A percentile compares a stretch with the other conserved stretches of the same genome.
Conservation (phyloP, 2,113 vertebrate species). For the Phylloscopus trochilus region DNA sequence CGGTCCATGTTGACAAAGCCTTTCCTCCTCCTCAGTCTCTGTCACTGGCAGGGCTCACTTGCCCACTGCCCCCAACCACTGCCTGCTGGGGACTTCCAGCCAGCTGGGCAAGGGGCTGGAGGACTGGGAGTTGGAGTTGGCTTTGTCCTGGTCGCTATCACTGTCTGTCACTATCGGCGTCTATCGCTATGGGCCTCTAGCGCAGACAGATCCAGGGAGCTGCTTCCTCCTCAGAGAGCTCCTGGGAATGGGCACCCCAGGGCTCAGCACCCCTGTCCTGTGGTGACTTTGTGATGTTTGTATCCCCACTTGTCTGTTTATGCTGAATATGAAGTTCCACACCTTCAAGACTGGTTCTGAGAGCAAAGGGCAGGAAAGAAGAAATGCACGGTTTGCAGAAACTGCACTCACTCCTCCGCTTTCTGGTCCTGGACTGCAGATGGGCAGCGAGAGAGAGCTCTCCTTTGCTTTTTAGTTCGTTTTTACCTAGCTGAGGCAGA, state of each 20-base stretch:
- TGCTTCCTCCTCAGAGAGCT: neutral
- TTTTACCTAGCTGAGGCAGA: too few relatives aligned
- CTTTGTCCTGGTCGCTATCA: neutral
- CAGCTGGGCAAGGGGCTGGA: neutral
- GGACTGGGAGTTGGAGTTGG: neutral
- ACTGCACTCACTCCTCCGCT: too few relatives aligned
- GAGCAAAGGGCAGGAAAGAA: too few relatives aligned
- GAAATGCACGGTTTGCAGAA: too few relatives aligned
- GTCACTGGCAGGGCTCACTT: neutral
- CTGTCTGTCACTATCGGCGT: neutral
- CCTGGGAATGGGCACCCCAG: neutral
- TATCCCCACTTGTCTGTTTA: too few relatives aligned
- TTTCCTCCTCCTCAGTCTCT: neutral
- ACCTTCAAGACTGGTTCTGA: too few relatives aligned
- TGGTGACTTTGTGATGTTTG: too few relatives aligned
- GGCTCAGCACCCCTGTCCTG: neutral
- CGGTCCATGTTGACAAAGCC: fast-evolving
- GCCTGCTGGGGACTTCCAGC: neutral
- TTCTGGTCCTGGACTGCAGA: too few relatives aligned
- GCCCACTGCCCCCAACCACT: neutral
- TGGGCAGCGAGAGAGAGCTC: too few relatives aligned
- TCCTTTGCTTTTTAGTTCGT: too few relatives aligned
- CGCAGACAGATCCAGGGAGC: too few relatives aligned
- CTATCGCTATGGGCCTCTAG: neutral
- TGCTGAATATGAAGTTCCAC: too few relatives aligned